phyloP scores from a whole-genome alignment of 2,797 vertebrate species.

The Sarcoramphus papa region DNA sequence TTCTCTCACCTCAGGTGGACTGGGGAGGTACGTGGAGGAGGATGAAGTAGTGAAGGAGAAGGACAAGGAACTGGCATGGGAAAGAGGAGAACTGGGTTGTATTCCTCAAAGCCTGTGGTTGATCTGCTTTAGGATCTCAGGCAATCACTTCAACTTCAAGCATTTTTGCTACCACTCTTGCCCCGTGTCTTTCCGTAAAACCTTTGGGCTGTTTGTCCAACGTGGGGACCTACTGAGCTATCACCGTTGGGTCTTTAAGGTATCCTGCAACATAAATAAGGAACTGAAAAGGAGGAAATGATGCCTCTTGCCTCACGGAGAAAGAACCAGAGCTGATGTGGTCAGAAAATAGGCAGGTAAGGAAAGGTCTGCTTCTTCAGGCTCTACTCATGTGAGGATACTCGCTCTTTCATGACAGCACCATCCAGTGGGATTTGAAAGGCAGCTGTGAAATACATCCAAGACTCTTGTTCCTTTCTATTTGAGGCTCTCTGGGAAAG shows the following conservation, averaged over 20 bases:
- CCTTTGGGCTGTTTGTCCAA: not conserved
- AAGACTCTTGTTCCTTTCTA: constrained; percentile 20
- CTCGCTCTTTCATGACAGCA: not conserved
- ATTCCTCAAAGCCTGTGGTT: not conserved
- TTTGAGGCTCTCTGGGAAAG: constrained; percentile 46
- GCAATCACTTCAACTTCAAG: not conserved
- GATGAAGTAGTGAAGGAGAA: not conserved
- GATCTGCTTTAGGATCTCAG: not conserved
- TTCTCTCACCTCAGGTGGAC: not conserved
- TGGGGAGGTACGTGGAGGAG: rapidly evolving
- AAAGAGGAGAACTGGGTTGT: not conserved
- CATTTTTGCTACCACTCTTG: not conserved
- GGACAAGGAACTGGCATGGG: not conserved
- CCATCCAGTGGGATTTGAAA: not conserved
- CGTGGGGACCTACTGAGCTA: not conserved
- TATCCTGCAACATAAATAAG: not conserved
- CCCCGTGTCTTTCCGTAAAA: not conserved
- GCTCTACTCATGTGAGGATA: not conserved
- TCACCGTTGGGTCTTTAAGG: rapidly evolving
- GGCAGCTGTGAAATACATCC: constrained; percentile 19
- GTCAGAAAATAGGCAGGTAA: not conserved
- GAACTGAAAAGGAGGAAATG: not conserved
- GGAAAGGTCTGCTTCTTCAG: not conserved
- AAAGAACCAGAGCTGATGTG: not conserved
- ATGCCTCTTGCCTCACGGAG: not conserved